phyloP scores from a whole-genome alignment of 1,140 invertebrate species.

The Trichonephila clavata region DNA sequence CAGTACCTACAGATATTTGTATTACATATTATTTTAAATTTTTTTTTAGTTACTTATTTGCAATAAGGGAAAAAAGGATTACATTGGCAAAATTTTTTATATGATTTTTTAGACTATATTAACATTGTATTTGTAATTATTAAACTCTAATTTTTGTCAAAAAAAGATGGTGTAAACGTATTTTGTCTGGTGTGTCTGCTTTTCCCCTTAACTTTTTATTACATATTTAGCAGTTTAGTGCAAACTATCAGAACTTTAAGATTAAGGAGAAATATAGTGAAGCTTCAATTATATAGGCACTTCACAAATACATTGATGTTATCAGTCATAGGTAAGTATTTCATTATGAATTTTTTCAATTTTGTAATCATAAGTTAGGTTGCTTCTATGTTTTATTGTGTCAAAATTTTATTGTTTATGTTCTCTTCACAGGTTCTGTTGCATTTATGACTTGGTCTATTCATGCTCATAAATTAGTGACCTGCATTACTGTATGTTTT shows the following conservation, averaged over 20 bases:
- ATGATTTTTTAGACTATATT: too few relatives aligned
- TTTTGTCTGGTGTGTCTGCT: too few relatives aligned
- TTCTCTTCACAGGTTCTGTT: conserved; percentile 85
- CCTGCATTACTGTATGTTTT: conserved; percentile 87
- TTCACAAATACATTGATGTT: conserved; percentile 97
- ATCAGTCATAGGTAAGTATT: conserved; percentile 86
- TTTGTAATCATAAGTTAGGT: neutral
- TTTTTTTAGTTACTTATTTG: too few relatives aligned
- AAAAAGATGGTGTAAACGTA: too few relatives aligned
- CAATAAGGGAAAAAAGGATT: too few relatives aligned
- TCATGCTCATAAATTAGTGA: conserved; percentile 87
- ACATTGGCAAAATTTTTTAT: too few relatives aligned
- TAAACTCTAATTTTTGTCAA: too few relatives aligned
- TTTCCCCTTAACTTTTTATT: conserved; percentile 67
- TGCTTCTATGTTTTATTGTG: conserved; percentile 3
- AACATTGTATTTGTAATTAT: too few relatives aligned
- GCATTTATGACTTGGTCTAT: conserved; percentile 96
- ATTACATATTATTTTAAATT: too few relatives aligned
- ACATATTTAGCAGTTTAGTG: conserved; percentile 87
- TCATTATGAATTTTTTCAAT: conserved; percentile 44
- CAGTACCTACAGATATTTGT: too few relatives aligned
- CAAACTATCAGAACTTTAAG: conserved; percentile 93
- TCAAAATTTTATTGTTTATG: conserved; percentile 49
- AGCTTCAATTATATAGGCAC: conserved; percentile 93
- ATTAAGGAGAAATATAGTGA: conserved; percentile 91